Conservation (phyloP, 2,113 vertebrate genomes). For the Caracal caracal region DNA sequence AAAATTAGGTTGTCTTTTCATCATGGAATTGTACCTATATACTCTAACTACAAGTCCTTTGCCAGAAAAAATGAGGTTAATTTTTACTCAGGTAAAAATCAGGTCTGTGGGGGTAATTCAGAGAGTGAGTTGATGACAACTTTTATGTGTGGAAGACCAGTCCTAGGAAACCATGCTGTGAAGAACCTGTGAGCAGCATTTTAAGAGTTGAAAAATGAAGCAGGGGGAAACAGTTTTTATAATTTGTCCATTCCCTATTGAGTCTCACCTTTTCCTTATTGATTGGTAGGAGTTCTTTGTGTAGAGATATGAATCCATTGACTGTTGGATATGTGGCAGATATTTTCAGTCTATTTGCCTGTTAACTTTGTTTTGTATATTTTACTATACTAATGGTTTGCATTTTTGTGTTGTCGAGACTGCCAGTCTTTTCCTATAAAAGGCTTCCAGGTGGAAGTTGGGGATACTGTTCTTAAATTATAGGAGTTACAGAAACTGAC, state of each 20-base stretch:
- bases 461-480: not conserved
- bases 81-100: not conserved
- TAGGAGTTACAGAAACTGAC: not conserved
- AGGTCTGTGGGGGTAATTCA: not conserved
- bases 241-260: not conserved
- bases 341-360: not conserved
- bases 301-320: not conserved
- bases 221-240: not conserved
- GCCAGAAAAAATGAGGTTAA: not conserved
- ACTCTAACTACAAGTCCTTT: not conserved
- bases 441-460: not conserved
- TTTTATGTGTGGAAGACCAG: not conserved
- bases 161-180: not conserved
- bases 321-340: not conserved
- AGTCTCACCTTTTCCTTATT: not conserved
- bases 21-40: not conserved
- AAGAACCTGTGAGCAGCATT: not conserved
- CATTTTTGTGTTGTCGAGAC: not conserved
- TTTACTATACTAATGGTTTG: not conserved
- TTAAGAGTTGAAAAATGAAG: constrained; percentile 2
- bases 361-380: not conserved
- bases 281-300: not conserved
- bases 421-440: not conserved
- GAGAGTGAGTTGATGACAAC: not conserved
- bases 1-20: not conserved